Percentiles rank a stretch among this genome's conserved stretches.
phyloP scores from a whole-genome alignment of 92 coral and sea anemone genomes.

The Siderastrea siderea region DNA sequence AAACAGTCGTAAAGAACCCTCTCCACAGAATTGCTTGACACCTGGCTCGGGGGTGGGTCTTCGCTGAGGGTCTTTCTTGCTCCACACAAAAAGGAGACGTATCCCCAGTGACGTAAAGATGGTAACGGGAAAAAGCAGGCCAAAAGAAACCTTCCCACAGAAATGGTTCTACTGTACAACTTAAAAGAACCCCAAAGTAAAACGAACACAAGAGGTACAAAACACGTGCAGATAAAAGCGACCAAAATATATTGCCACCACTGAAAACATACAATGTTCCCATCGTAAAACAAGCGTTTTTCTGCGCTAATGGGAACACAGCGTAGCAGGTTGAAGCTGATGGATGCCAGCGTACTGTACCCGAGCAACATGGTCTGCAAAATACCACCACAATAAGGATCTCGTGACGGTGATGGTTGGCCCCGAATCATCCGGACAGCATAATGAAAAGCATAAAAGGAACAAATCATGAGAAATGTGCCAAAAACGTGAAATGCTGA shows the following conservation, averaged over 20 bases:
- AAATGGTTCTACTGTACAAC: slow-evolving; percentile 58
- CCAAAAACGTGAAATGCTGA: slow-evolving; percentile 66
- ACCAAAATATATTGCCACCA: slow-evolving; percentile 86
- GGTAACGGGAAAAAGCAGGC: slow-evolving; percentile 85
- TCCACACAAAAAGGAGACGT: neutral
- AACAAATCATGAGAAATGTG: slow-evolving; percentile 43
- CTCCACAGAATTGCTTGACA: neutral
- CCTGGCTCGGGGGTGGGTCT: neutral
- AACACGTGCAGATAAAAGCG: slow-evolving; percentile 50
- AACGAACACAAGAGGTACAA: slow-evolving; percentile 74
- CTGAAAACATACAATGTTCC: slow-evolving; percentile 72
- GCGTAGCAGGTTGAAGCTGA: slow-evolving; percentile 63
- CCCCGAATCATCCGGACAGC: slow-evolving; percentile 41
- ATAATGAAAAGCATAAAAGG: slow-evolving; percentile 46
- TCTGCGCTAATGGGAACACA: slow-evolving; percentile 72
- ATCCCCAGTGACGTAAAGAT: slow-evolving; percentile 48
- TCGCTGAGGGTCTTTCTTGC: neutral
- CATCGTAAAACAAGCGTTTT: slow-evolving; percentile 71
- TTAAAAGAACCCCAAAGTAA: slow-evolving; percentile 78
- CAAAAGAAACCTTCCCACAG: slow-evolving; percentile 52
- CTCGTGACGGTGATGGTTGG: slow-evolving; percentile 60
- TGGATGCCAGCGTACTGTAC: slow-evolving; percentile 62
- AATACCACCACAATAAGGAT: slow-evolving; percentile 81
- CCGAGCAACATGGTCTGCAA: slow-evolving; percentile 85
- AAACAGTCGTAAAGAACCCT: neutral